A percentile compares a stretch with the other conserved stretches of the same genome.
Conservation (phyloP, 2,797 vertebrate species). For the Leptodactylus fallax region DNA sequence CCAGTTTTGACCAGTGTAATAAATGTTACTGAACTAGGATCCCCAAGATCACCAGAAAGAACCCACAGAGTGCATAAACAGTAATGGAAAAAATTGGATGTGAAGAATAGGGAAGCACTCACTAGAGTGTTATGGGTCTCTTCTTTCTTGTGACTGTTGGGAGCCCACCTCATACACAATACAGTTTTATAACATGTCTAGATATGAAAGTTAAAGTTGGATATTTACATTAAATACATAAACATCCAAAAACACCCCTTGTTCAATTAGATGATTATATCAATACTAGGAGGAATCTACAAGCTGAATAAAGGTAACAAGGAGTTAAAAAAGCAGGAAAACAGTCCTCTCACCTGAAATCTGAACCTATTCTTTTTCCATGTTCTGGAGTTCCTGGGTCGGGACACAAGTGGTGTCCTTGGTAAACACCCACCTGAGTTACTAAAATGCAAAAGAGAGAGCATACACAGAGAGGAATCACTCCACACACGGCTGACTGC, state of each 20-base stretch:
- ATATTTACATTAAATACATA: too few relatives aligned
- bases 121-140: not conserved
- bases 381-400: slow-evolving; percentile 96
- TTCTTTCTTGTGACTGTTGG: not conserved
- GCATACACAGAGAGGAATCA: slow-evolving; percentile 77
- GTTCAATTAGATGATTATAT: not conserved
- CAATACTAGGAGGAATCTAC: too few relatives aligned
- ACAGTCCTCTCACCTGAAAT: slow-evolving; percentile 89
- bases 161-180: not conserved
- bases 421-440: slow-evolving; percentile 98
- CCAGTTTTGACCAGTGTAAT: not conserved
- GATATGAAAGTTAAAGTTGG: too few relatives aligned
- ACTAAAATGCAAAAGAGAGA: slow-evolving; percentile 81
- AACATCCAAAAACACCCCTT: too few relatives aligned
- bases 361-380: slow-evolving; percentile 97
- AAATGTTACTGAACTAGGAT: not conserved
- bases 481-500: slow-evolving; percentile 62
- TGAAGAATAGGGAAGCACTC: not conserved
- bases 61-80: not conserved
- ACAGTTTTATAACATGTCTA: not conserved
- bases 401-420: slow-evolving; percentile 99
- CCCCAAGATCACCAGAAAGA: not conserved
- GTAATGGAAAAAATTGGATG: not conserved
- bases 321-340: slow-evolving; percentile 1
- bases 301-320: slow-evolving; percentile 55